Base-by-base conservation (phyloP, 2,888 invertebrate species). In the Ethmia dodecea region DNA sequence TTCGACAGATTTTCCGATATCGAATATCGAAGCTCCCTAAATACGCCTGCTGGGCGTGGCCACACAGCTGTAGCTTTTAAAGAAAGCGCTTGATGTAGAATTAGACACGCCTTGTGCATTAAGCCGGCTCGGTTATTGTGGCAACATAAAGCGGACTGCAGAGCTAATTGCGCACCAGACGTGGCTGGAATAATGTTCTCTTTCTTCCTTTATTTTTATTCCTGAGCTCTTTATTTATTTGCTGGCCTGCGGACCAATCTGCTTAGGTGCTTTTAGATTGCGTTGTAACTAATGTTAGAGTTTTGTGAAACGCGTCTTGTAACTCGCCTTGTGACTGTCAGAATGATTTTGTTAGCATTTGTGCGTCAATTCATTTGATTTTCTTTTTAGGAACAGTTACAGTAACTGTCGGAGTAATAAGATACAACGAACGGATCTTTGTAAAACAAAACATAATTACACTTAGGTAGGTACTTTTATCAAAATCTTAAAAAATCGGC, bases 31-130 rank as follows among this genome's bases (percentile, higher is more conserved):
- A n/a, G n/a, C n/a, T n/a, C n/a, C n/a, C n/a, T n/a, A n/a, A n/a
- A n/a, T n/a, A n/a, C n/a, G n/a, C n/a, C n/a, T n/a, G n/a, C n/a
- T n/a, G n/a, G n/a, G n/a, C n/a, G n/a, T n/a, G n/a, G n/a, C n/a
- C n/a, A 11, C 29, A 29, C 8, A 9, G 13, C 13, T 14, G 24
- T 31, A 26, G 32, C 25, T 32, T 32, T 32, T 32, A 32, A 32
- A 32, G 32, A 32, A 64, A 66, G 59, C 62, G 62, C 64, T 71
- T 63, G 60, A 60, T 59, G 62, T 61, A 55, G 60, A 59, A 63
- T 69, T 59, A 65, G 66, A 68, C 64, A 68, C 66, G 69, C 67
- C 64, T 67, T 60, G 52, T 64, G 58, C 72, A 71, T 65, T 65
- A 64, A 53, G 49, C 50, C 47, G 52, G 54, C 52, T 50, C 49